These are phyloP conservation scores for Halcyon chelicuti DNA, from an alignment of 2,797 vertebrate species.

Conservation along the genomic window DNA sequence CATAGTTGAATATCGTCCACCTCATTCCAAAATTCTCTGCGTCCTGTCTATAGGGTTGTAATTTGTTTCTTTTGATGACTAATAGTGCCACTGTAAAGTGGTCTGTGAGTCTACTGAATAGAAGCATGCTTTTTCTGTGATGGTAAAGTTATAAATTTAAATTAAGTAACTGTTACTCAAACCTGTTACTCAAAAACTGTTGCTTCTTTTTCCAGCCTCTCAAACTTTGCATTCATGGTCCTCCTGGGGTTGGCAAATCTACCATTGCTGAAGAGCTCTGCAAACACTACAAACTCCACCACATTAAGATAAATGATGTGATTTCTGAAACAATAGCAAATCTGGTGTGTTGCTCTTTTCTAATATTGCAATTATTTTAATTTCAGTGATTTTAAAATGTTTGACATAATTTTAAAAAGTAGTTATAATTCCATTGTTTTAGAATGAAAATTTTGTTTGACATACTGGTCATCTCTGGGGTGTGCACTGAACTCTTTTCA, in stretches of 20 bases:
- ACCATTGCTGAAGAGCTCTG: constrained; percentile 82
- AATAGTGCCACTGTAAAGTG: not conserved
- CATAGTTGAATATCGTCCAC: not conserved
- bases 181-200: not conserved
- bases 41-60: not conserved
- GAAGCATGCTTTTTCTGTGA: not conserved
- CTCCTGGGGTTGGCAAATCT: constrained; percentile 91
- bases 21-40: not conserved
- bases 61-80: not conserved
- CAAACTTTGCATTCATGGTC: constrained; percentile 88
- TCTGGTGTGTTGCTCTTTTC: constrained; percentile 80
- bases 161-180: not conserved
- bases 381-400: not conserved
- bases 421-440: not conserved
- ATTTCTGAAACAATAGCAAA: constrained; percentile 83
- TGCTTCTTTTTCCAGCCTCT: constrained; percentile 81
- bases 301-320: constrained; percentile 82
- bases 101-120: not conserved
- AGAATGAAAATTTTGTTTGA: not conserved
- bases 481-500: not conserved
- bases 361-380: not conserved
- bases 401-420: not conserved
- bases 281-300: constrained; percentile 88
- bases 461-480: not conserved
- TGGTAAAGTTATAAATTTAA: not conserved